Conservation (phyloP, 1,140 invertebrate species). For the Drosophila littoralis region DNA sequence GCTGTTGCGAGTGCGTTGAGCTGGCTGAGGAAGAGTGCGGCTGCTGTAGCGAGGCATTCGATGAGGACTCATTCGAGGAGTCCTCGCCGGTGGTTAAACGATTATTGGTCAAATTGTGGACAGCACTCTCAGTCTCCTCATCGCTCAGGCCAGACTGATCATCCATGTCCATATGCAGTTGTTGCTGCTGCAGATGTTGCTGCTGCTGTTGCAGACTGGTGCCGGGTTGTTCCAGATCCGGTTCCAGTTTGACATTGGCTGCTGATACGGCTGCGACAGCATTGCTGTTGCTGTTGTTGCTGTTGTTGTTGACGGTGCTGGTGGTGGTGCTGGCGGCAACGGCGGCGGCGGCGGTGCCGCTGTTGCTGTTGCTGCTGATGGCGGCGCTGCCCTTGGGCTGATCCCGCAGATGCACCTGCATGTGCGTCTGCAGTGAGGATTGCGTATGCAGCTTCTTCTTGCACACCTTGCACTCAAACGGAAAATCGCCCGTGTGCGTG, state of each 20-base stretch:
- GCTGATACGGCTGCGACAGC: constrained; percentile 13
- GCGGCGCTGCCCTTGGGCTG: constrained; percentile 48
- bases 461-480: constrained; percentile 89
- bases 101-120: constrained; percentile 63
- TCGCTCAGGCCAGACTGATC: constrained; percentile 71
- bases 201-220: constrained; percentile 51
- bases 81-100: constrained; percentile 77
- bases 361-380: constrained; percentile 9
- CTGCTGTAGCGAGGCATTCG: constrained; percentile 79
- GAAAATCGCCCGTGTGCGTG: constrained; percentile 89
- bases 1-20: constrained; percentile 49
- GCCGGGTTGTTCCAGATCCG: constrained; percentile 57
- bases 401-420: constrained; percentile 83
- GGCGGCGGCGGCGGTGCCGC: constrained; percentile 6
- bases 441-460: constrained; percentile 83
- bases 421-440: constrained; percentile 80
- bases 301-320: constrained; percentile 13
- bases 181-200: constrained; percentile 35
- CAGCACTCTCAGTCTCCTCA: constrained; percentile 56
- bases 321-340: not conserved
- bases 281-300: constrained; percentile 30
- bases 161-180: constrained; percentile 64
- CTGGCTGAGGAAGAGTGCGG: constrained; percentile 63
- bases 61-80: constrained; percentile 76
- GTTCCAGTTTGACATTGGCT: constrained; percentile 66